phyloP scores from a whole-genome alignment of 1,140 invertebrate species.

The Cotesia glomerata region DNA sequence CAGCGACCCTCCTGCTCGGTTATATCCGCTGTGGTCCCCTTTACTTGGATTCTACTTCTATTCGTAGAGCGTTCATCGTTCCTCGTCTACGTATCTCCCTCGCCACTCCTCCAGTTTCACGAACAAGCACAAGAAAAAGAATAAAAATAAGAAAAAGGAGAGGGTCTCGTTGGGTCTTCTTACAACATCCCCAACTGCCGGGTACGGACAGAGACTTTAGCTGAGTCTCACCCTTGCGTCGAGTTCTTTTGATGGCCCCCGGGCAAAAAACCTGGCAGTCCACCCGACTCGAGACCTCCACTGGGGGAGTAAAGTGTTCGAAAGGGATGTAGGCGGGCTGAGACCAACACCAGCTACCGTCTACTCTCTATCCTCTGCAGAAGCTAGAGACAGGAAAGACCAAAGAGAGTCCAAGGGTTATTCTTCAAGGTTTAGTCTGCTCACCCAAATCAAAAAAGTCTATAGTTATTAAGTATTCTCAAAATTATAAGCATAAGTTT shows the following conservation, averaged over 20 bases:
- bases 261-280: conserved; percentile 53
- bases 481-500: too few species aligned
- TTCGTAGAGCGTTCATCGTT: background rate
- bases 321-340: background rate
- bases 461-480: too few species aligned
- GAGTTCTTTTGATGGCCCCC: conserved; percentile 29
- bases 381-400: conserved; percentile 15
- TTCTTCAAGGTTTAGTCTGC: conserved; percentile 49
- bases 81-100: conserved; percentile 42
- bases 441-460: too few species aligned
- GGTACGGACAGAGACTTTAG: conserved; percentile 28
- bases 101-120: conserved; percentile 42
- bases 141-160: too few species aligned
- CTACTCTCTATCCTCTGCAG: conserved; percentile 2
- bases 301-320: conserved; percentile 29
- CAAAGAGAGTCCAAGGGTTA: conserved; percentile 43
- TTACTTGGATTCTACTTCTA: conserved; percentile 44
- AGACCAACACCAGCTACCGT: too few species aligned
- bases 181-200: too few species aligned
- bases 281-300: conserved; percentile 15
- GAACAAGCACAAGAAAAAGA: too few species aligned
- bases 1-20: too few species aligned
- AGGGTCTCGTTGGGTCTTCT: too few species aligned
- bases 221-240: conserved; percentile 11
- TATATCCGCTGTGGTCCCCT: conserved; percentile 40